Conservation (phyloP, 2,888 invertebrate species). For the Sminthurides aquaticus region DNA sequence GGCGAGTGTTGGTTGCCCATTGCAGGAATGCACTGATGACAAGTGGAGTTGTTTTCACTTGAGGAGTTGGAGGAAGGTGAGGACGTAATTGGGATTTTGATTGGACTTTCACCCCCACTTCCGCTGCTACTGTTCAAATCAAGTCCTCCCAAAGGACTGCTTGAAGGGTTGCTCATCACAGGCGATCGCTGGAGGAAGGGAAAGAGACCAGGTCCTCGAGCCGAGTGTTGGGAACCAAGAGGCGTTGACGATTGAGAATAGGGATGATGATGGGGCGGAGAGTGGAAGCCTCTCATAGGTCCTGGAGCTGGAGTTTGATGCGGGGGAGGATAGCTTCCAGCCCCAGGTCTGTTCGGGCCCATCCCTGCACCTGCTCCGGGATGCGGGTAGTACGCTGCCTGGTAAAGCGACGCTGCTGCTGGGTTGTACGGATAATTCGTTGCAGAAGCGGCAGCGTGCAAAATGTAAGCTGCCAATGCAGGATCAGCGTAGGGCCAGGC, state of each 20-base stretch:
- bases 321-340: conserved; percentile 43
- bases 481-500: conserved; percentile 96
- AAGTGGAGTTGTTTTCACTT: conserved; percentile 29
- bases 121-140: conserved; percentile 11
- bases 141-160: conserved; percentile 32
- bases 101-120: conserved; percentile 22
- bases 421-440: conserved; percentile 53
- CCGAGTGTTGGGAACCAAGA: conserved; percentile 21
- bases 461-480: conserved; percentile 80
- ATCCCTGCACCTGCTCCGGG: conserved; percentile 51
- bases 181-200: conserved; percentile 32
- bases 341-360: conserved; percentile 47
- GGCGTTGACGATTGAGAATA: conserved; percentile 28
- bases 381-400: conserved; percentile 28
- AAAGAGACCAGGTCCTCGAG: conserved; percentile 30
- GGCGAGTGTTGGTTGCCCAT: conserved; percentile 30
- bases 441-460: conserved; percentile 74
- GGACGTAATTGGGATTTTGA: conserved; percentile 38
- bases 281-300: conserved; percentile 44
- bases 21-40: conserved; percentile 42
- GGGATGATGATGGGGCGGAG: conserved; percentile 38
- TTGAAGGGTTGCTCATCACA: conserved; percentile 17
- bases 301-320: conserved; percentile 43
- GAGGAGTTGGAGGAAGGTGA: conserved; percentile 39
- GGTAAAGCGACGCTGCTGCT: conserved; percentile 46